Evolutionary conservation across 2,888 invertebrate genomes (phyloP), one percentile per base, ranked within the genome.

Genomic region (Drosophila koepferae): DNA sequence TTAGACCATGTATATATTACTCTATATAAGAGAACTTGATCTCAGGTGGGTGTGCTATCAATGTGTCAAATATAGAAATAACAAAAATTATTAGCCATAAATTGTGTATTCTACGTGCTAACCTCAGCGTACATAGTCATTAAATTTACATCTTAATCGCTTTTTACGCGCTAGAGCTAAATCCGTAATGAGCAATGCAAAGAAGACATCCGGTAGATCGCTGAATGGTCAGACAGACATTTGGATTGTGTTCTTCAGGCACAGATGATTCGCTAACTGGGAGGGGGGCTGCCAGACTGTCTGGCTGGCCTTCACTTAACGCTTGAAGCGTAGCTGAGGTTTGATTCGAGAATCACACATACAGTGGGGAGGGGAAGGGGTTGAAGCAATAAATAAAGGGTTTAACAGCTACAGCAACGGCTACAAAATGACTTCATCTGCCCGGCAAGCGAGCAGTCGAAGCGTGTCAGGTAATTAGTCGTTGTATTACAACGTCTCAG

Each of bases 61-160:
- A 76, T 53, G 54, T 60, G 74, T 77, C 77, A 62, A 77, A 77
- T 62, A 63, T 46, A 56, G 4, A 34, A 34, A 28, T 4, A 49
- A 7, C 82, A 72, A 80, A 82, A 74, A 82, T 74, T 51, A 74
- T 74, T 48, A 65, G 48, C 64, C 70, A 84, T 84, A 86, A 89
- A 86, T 89, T 72, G 63, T 44, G 36, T 59, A 63, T 82, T 71
- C 72, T 68, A 67, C 36, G 43, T 53, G 59, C 18, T 67, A 59
- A 53, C 63, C 60, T 63, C 63, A 62, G 59, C 38, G 69, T 71
- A 72, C 70, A 56, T 63, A 62, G 68, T 70, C 73, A 82, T 88
- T 88, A 73, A 90, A 88, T 86, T 86, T 90, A 90, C 86, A 86
- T 86, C 77, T 82, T 86, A 86, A 90, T 88, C 72, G 81, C 70